Percentiles rank a stretch among this genome's conserved stretches.
These are phyloP conservation scores for Patella vulgata DNA, from an alignment of 1,140 invertebrate species.

Conservation along the genomic window DNA sequence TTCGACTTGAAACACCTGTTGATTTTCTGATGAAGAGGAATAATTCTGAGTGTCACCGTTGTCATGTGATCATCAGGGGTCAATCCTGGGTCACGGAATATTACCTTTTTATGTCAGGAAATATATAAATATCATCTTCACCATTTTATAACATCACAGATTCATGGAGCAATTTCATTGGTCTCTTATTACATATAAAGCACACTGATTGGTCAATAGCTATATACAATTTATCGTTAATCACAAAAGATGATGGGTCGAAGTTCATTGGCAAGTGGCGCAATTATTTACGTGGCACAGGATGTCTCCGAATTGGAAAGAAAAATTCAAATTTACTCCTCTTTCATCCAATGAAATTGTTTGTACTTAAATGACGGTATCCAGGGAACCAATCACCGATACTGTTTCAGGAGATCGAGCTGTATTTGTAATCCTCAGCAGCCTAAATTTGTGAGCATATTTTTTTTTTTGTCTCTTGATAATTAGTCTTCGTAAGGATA, in stretches of 20 bases:
- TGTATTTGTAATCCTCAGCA: neutral
- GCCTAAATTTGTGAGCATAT: neutral
- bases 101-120: too few relatives aligned
- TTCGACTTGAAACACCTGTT: too few relatives aligned
- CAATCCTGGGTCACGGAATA: too few relatives aligned
- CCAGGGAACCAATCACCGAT: too few relatives aligned
- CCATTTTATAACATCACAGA: slow-evolving; percentile 7
- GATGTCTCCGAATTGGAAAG: neutral
- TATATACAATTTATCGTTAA: neutral
- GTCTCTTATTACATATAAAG: slow-evolving; percentile 4
- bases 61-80: too few relatives aligned
- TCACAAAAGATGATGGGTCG: slow-evolving; percentile 1
- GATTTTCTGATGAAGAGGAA: too few relatives aligned
- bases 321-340: neutral
- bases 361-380: too few relatives aligned
- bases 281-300: neutral
- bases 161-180: slow-evolving; percentile 9
- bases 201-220: slow-evolving; percentile 7
- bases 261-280: slow-evolving; percentile 4
- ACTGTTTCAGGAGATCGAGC: slow-evolving; percentile 1
- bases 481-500: too few relatives aligned
- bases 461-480: slow-evolving; percentile 9
- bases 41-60: too few relatives aligned
- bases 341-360: too few relatives aligned
- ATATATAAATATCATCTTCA: slow-evolving; percentile 1